These are phyloP conservation scores for Grapholita molesta DNA, from an alignment of 1,140 invertebrate species.

Conservation along the genomic window DNA sequence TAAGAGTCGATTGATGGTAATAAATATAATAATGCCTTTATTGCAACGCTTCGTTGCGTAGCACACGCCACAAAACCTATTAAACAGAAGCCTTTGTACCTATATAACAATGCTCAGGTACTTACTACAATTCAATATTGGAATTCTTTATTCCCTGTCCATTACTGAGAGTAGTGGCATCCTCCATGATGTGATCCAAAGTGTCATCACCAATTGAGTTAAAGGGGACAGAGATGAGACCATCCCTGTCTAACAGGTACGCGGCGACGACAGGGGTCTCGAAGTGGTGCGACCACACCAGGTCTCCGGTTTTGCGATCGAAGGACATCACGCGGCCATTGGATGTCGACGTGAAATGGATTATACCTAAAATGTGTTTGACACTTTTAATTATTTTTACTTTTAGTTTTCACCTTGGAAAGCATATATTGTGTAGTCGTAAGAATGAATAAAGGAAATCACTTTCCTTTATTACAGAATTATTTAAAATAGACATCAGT, in stretches of 20 bases:
- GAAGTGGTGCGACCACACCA: slow-evolving; percentile 92
- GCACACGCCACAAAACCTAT: background rate
- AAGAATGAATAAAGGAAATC: no score
- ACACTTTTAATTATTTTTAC: no score
- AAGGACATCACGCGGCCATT: slow-evolving; percentile 91
- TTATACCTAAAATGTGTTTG: slow-evolving; percentile 82
- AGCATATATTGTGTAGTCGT: no score
- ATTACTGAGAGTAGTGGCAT: slow-evolving; percentile 80
- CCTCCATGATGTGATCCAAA: slow-evolving; percentile 84
- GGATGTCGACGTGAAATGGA: slow-evolving; percentile 94
- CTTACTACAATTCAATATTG: slow-evolving; percentile 88
- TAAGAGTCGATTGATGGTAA: no score
- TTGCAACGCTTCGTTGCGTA: background rate
- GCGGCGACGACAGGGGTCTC: slow-evolving; percentile 94
- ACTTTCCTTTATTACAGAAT: no score
- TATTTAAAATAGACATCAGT: no score
- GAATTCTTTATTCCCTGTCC: slow-evolving; percentile 78
- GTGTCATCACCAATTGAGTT: slow-evolving; percentile 93
- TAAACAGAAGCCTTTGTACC: background rate
- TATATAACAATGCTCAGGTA: slow-evolving; percentile 27
- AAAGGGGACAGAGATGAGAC: slow-evolving; percentile 92
- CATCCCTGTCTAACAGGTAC: slow-evolving; percentile 89
- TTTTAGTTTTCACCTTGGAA: no score
- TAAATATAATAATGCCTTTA: background rate
- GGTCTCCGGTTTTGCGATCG: slow-evolving; percentile 84